Conservation (phyloP, 2,113 vertebrate genomes). For the Pelecanoides urinatrix region DNA sequence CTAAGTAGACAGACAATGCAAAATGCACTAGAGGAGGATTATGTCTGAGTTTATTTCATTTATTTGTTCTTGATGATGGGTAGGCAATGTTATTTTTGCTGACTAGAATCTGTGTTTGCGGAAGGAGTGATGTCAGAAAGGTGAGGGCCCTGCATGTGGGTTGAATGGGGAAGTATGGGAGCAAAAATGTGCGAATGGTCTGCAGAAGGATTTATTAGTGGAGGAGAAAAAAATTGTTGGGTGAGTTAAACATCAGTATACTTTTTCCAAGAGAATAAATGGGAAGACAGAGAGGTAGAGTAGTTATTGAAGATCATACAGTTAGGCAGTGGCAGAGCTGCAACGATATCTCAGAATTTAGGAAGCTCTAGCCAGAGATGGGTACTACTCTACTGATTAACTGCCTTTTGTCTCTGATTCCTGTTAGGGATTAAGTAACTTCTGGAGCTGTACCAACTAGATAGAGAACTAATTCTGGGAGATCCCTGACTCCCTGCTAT, state of each 20-base stretch:
- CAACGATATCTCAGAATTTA: background rate
- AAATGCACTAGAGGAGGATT: conserved; percentile 50
- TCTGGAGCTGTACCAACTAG: background rate
- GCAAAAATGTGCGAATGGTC: background rate
- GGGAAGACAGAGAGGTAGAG: background rate
- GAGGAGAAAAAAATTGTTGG: background rate
- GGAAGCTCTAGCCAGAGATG: background rate
- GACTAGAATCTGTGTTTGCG: background rate
- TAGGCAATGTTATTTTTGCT: conserved; percentile 22
- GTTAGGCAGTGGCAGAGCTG: background rate
- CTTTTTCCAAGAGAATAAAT: background rate
- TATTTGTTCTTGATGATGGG: conserved; percentile 28
- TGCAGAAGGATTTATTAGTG: background rate
- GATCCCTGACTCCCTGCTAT: background rate
- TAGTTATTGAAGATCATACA: background rate
- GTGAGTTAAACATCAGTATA: background rate
- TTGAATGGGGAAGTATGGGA: background rate
- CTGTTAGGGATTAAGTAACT: background rate
- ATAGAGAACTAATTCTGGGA: background rate
- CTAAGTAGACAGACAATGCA: conserved; percentile 50
- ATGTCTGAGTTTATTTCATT: conserved; percentile 51
- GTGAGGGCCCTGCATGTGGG: background rate
- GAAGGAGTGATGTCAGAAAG: background rate
- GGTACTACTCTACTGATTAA: background rate
- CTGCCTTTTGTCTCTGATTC: background rate